Evolutionary conservation across 2,888 invertebrate species (phyloP).

Genomic region (Luffia ferchaultella): DNA sequence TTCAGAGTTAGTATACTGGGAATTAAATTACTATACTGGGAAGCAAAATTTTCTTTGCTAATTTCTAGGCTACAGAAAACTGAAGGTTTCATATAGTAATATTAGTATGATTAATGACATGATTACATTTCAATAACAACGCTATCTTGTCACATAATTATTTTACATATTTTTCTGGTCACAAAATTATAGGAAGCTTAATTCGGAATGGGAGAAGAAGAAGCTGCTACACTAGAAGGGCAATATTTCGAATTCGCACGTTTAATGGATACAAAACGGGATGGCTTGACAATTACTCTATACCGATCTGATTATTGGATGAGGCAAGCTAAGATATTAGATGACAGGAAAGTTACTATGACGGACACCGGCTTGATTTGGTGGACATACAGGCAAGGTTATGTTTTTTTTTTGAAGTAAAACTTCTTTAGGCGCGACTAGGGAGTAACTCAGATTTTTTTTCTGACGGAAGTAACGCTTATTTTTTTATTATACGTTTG

Average conservation of each 20-base stretch:
- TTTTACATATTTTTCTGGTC: too few species aligned
- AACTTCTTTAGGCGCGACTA: too few species aligned
- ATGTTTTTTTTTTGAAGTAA: too few species aligned
- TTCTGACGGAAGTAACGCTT: too few species aligned
- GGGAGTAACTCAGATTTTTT: too few species aligned
- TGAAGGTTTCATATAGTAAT: slow-evolving; percentile 16
- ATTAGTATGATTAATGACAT: slow-evolving; percentile 18
- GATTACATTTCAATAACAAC: slow-evolving; percentile 18
- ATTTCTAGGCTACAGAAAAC: too few species aligned
- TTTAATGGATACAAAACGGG: slow-evolving; percentile 30
- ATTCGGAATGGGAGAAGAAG: slow-evolving; percentile 35
- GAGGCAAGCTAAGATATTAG: slow-evolving; percentile 40
- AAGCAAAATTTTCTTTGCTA: too few species aligned
- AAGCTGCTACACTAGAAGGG: slow-evolving; percentile 37
- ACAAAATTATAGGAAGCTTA: too few species aligned
- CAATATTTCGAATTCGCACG: slow-evolving; percentile 36
- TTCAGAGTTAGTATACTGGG: too few species aligned
- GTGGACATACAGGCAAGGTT: slow-evolving; percentile 35
- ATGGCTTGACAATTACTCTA: slow-evolving; percentile 35
- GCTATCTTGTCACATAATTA: too few species aligned
- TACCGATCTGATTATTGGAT: slow-evolving; percentile 46
- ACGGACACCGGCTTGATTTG: slow-evolving; percentile 45
- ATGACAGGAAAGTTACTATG: slow-evolving; percentile 46
- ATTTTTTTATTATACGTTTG: too few species aligned
- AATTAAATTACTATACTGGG: too few species aligned